Percentiles rank a stretch among this genome's conserved stretches.
Evolutionary conservation across 2,113 vertebrate species (phyloP).

Genomic region (Telmatochromis sp.): DNA sequence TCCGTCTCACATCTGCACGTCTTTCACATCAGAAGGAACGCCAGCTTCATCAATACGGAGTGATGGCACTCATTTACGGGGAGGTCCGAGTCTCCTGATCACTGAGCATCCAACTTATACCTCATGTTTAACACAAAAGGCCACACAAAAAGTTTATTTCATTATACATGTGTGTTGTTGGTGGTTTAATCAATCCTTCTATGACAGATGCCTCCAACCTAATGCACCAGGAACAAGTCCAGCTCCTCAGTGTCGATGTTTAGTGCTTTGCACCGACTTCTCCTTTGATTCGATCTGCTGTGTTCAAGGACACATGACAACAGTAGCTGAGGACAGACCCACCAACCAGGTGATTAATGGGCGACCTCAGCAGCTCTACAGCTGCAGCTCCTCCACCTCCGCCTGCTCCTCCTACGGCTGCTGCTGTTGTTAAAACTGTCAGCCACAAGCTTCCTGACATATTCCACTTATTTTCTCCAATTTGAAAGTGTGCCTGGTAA

Average conservation of each 20-base stretch:
- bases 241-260: neutral
- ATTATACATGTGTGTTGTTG: no score
- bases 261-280: neutral
- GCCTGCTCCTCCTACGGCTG: neutral
- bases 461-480: neutral
- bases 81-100: neutral
- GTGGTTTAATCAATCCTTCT: neutral
- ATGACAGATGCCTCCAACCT: neutral
- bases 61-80: neutral
- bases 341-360: neutral
- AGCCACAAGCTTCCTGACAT: neutral
- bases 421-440: neutral
- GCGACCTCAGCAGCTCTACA: neutral
- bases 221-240: neutral
- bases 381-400: neutral
- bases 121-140: constrained; percentile 4
- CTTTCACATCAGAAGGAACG: neutral
- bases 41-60: neutral
- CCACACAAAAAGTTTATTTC: neutral
- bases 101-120: neutral
- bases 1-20: neutral
- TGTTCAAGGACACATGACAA: neutral
- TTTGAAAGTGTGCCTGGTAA: neutral
- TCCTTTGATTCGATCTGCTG: neutral
- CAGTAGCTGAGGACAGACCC: neutral